A percentile compares a stretch with the other conserved stretches of the same genome.
Conservation (phyloP, 1,140 invertebrate genomes). For the Drosophila lini region DNA sequence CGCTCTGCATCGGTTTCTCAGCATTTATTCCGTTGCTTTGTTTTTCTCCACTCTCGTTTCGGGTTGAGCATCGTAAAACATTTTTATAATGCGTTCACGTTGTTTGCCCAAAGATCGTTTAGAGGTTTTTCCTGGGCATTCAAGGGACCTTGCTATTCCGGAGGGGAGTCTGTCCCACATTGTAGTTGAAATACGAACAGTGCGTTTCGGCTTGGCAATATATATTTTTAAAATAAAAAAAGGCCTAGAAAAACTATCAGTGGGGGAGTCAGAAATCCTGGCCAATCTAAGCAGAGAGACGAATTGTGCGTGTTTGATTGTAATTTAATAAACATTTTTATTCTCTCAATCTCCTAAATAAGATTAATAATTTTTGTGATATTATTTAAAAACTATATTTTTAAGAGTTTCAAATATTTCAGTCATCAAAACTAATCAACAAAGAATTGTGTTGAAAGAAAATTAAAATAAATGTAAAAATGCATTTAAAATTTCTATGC, state of each 20-base stretch:
- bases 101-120: constrained; percentile 46
- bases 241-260: neutral
- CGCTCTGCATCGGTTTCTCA: constrained; percentile 59
- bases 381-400: neutral
- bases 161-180: constrained; percentile 3
- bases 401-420: neutral
- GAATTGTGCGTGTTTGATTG: too few relatives aligned
- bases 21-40: constrained; percentile 40
- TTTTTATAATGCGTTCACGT: constrained; percentile 74
- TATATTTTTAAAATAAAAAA: neutral
- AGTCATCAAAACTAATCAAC: too few relatives aligned
- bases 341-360: too few relatives aligned
- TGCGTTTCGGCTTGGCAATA: constrained; percentile 2
- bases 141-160: neutral
- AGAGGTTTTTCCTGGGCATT: constrained; percentile 18
- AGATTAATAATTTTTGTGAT: neutral
- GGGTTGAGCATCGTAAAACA: constrained; percentile 70
- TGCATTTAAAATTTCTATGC: neutral
- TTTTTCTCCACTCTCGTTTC: constrained; percentile 24
- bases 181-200: constrained; percentile 7
- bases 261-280: neutral
- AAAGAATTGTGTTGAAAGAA: neutral
- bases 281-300: too few relatives aligned
- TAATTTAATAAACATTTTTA: too few relatives aligned
- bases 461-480: neutral